Conservation (phyloP, 1,140 invertebrate species). For the Platyscapa corneri region DNA sequence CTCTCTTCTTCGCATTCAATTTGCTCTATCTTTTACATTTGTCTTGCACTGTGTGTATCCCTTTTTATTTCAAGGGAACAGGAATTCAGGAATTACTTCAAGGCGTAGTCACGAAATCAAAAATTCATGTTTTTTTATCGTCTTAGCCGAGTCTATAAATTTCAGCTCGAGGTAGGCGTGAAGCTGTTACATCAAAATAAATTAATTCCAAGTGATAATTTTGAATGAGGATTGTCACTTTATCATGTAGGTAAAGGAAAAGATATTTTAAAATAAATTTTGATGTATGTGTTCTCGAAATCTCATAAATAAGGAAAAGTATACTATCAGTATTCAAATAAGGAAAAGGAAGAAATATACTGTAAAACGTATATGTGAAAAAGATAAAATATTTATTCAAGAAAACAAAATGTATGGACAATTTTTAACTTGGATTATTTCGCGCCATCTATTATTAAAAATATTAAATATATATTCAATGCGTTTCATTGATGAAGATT, state of each 20-base stretch:
- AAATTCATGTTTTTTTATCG: conserved; percentile 21
- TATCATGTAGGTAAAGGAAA: not conserved
- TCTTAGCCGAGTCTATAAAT: conserved; percentile 5
- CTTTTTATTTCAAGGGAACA: not conserved
- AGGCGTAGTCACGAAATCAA: not conserved
- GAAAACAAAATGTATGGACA: not conserved
- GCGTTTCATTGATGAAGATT: no score
- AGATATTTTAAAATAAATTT: conserved; percentile 4
- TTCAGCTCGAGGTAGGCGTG: not conserved
- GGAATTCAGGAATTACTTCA: conserved; percentile 31
- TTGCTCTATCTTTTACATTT: conserved; percentile 69
- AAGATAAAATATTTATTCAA: not conserved
- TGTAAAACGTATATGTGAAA: not conserved
- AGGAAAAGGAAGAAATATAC: not conserved
- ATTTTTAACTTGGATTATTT: not conserved
- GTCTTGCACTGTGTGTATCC: conserved; percentile 53
- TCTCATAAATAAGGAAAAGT: not conserved
- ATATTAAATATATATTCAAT: no score
- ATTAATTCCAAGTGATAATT: conserved; percentile 8
- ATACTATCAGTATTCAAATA: conserved; percentile 1
- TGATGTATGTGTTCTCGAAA: not conserved
- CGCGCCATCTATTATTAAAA: no score
- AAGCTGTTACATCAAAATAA: not conserved
- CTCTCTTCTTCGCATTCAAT: conserved; percentile 64
- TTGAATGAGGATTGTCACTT: not conserved